Base-by-base conservation (phyloP, 1,140 invertebrate genomes). In the Papilio polytes region DNA sequence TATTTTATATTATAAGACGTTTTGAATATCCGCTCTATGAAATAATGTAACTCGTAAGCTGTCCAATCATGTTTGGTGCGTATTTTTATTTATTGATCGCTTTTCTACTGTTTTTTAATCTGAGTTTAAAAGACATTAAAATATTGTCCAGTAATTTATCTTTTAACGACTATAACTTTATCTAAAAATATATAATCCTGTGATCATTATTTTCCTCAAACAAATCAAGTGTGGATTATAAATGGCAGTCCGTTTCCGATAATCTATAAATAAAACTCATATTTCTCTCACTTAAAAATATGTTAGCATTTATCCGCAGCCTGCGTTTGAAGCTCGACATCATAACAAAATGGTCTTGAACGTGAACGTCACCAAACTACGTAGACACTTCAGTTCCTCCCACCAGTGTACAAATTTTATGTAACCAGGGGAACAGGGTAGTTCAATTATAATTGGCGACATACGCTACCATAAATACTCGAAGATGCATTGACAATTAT, bases 211-310 rank as follows among this genome's bases (percentile, higher is more conserved):
- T 88, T 89, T 87, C 85, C 88, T 84, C 80, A 84, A 85, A 90
- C 89, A 91, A 89, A 93, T 93, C 87, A 90, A 85, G 80, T 86
- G 87, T 84, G 85, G 87, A 91, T 92, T 91, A 86, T 88, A 87
- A 86, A 88, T 89, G 88, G 90, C 90, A 88, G 85, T 89, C 87
- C 81, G 83, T 87, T 89, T 90, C 89, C 89, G 87, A 91, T 89
- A 85, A 87, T 83, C 87, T 85, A 86, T 85, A 89, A 91, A 91
- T 92, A 92, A 81, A 74, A 78, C 80, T 83, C 83, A 86, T 89
- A 87, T 85, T 86, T 91, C 87, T 88, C 83, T 72, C 86, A 88
- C 88, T 91, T 89, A 91, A 92, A 90, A 92, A 91, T 91, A 90
- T 91, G 88, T 90, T 85, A 84, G 83, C 83, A 85, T 86, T 89